These are phyloP conservation scores for Neofelis nebulosa DNA, from an alignment of 2,113 vertebrate genomes.

Conservation along the genomic window DNA sequence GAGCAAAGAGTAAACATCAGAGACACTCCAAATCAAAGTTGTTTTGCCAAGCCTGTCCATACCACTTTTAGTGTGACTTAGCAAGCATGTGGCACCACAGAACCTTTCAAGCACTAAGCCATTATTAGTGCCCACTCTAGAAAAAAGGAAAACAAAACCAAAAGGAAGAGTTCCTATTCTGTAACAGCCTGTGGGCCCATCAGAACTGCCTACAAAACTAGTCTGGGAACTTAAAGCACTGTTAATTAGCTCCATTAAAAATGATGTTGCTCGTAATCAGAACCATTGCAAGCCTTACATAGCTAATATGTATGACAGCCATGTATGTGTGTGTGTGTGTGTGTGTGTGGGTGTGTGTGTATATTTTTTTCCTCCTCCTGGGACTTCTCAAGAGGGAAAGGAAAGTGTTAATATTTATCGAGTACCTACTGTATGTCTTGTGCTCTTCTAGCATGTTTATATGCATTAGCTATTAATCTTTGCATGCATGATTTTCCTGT, in stretches of 20 bases:
- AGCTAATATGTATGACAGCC: not conserved
- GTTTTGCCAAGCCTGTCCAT: not conserved
- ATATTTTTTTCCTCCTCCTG: not conserved
- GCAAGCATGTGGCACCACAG: not conserved
- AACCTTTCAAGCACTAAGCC: not conserved
- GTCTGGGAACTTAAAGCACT: not conserved
- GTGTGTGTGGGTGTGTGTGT: not conserved
- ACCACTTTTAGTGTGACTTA: not conserved
- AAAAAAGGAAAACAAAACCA: not conserved
- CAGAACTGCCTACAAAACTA: not conserved
- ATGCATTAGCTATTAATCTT: not conserved
- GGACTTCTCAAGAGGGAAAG: not conserved
- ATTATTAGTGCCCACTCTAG: not conserved
- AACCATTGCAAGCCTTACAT: not conserved
- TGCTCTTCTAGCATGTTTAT: not conserved
- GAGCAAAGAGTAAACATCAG: constrained; percentile 1
- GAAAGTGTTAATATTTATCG: not conserved
- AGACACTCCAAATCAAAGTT: not conserved
- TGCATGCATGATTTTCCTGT: not conserved
- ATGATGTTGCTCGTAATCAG: not conserved
- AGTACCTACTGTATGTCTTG: not conserved
- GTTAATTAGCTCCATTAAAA: not conserved
- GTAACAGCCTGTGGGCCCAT: not conserved
- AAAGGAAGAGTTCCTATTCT: not conserved
- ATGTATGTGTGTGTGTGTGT: not conserved